These are phyloP conservation scores for Euplagia quadripunctaria DNA, from an alignment of 2,888 invertebrate species.

Conservation along the genomic window DNA sequence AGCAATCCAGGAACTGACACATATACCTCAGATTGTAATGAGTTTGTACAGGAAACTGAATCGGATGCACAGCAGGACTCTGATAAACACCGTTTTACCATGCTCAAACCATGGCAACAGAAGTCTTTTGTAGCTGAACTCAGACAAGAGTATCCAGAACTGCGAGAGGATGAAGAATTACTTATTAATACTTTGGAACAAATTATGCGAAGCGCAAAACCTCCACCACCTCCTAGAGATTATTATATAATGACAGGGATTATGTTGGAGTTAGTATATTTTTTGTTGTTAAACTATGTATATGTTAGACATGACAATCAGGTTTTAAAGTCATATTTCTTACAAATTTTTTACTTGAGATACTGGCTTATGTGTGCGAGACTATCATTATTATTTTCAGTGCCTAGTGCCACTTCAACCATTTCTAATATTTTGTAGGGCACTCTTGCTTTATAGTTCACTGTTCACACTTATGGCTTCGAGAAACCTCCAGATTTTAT, in stretches of 20 bases:
- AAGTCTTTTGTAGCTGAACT: constrained; percentile 71
- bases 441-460: too few relatives aligned
- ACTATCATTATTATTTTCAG: too few relatives aligned
- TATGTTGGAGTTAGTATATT: constrained; percentile 66
- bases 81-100: constrained; percentile 37
- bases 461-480: too few relatives aligned
- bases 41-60: background rate
- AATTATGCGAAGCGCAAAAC: constrained; percentile 68
- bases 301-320: too few relatives aligned
- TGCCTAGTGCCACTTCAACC: too few relatives aligned
- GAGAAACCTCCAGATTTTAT: too few relatives aligned
- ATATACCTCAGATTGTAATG: background rate
- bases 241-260: constrained; percentile 63
- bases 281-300: background rate
- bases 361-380: too few relatives aligned
- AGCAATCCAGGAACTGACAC: background rate
- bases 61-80: background rate
- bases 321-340: too few relatives aligned
- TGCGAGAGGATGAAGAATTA: constrained; percentile 59
- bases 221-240: constrained; percentile 65
- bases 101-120: constrained; percentile 51
- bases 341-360: too few relatives aligned
- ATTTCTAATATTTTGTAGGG: too few relatives aligned
- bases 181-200: constrained; percentile 65
- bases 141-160: constrained; percentile 62